Percentiles rank a stretch among this genome's conserved stretches.
These are phyloP conservation scores for Spodoptera exigua DNA, from an alignment of 2,888 invertebrate species.

Conservation along the genomic window DNA sequence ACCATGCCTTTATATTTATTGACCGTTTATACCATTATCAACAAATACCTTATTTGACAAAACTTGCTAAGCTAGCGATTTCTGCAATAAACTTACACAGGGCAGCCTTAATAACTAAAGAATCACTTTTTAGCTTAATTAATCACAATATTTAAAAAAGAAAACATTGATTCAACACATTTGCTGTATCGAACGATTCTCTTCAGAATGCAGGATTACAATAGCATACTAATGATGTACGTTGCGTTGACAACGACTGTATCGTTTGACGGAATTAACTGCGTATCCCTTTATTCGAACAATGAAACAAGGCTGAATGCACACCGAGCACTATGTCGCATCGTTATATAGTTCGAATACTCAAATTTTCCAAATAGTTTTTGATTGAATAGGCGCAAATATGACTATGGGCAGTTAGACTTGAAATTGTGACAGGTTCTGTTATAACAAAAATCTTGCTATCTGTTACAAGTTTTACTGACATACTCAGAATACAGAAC, in stretches of 20 bases:
- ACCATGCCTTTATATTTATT: too few species aligned
- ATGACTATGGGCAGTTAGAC: background rate
- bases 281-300: conserved; percentile 30
- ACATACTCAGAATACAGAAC: too few species aligned
- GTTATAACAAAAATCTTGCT: too few species aligned
- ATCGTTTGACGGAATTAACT: conserved; percentile 14
- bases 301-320: conserved; percentile 27
- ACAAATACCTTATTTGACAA: too few species aligned
- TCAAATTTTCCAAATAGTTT: background rate
- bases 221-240: conserved; percentile 1
- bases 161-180: background rate
- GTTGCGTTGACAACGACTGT: conserved; percentile 10
- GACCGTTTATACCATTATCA: too few species aligned
- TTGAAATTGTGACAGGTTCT: too few species aligned
- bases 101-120: too few species aligned
- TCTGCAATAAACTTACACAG: too few species aligned
- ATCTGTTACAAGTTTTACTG: too few species aligned
- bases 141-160: background rate
- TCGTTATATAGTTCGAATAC: background rate
- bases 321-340: background rate
- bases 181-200: background rate
- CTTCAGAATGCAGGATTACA: background rate
- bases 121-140: background rate
- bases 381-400: background rate
- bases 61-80: too few species aligned